These are phyloP conservation scores for Ornithoptera priamus DNA, from an alignment of 2,888 invertebrate genomes.

Conservation along the genomic window DNA sequence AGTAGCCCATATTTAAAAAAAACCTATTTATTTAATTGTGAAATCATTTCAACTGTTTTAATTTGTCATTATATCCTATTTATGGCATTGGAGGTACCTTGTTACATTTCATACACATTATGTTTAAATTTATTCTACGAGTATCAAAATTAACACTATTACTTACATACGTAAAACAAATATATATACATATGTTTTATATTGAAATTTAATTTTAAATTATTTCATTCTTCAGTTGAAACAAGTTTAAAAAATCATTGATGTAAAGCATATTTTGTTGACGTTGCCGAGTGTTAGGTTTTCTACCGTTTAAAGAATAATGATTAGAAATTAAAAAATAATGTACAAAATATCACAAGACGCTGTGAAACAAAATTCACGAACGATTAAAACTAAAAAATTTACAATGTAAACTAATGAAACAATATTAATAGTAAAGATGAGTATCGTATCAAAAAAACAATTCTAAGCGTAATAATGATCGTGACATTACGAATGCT, in stretches of 20 bases:
- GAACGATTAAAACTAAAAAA: conserved; percentile 24
- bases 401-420: conserved; percentile 25
- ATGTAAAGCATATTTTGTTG: neutral
- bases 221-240: neutral
- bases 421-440: conserved; percentile 18
- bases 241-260: neutral
- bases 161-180: neutral
- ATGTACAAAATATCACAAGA: conserved; percentile 30
- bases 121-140: neutral
- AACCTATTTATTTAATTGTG: neutral
- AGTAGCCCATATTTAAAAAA: neutral
- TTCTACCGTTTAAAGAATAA: neutral
- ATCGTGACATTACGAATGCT: neutral
- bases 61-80: conserved; percentile 12
- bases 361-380: neutral
- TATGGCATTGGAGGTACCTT: conserved; percentile 28
- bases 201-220: neutral
- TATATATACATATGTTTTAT: neutral
- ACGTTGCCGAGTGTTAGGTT: neutral
- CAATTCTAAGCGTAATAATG: conserved; percentile 3
- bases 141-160: conserved; percentile 1
- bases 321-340: conserved; percentile 10
- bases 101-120: conserved; percentile 13
- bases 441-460: conserved; percentile 22
- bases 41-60: neutral